A percentile compares a stretch with the other conserved stretches of the same genome.
phyloP scores from a whole-genome alignment of 2,888 invertebrate genomes.

The Eristalis pertinax region DNA sequence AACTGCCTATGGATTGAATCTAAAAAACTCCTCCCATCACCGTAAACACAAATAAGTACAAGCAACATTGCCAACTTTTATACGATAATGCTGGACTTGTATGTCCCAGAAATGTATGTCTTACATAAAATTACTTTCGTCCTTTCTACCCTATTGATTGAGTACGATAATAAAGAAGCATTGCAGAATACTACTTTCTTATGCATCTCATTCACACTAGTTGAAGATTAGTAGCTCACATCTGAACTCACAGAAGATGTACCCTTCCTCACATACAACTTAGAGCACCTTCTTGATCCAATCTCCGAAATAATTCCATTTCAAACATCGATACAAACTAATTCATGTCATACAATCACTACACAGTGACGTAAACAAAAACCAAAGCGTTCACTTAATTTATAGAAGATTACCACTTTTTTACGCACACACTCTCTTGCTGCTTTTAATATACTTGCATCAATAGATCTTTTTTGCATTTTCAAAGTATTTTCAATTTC shows the following conservation, averaged over 20 bases:
- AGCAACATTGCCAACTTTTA: no score
- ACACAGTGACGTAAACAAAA: neutral
- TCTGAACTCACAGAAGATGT: neutral
- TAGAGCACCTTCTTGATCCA: neutral
- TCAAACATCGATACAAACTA: neutral
- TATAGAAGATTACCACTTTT: neutral
- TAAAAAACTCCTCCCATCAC: no score
- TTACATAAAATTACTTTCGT: no score
- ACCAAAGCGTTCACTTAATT: neutral
- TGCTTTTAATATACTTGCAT: neutral
- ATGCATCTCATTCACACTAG: no score
- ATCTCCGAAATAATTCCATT: neutral
- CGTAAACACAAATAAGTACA: no score
- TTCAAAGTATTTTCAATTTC: conserved; percentile 17
- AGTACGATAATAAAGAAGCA: no score
- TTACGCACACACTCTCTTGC: neutral
- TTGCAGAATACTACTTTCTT: no score
- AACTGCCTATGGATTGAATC: no score
- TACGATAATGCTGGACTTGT: no score
- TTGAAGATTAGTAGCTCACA: no score
- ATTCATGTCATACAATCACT: neutral
- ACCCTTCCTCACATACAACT: neutral
- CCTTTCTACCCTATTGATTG: no score
- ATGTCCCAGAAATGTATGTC: no score
- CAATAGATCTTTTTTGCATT: neutral